Base-by-base conservation (phyloP, 2,797 vertebrate genomes). In the Artibeus lituratus region DNA sequence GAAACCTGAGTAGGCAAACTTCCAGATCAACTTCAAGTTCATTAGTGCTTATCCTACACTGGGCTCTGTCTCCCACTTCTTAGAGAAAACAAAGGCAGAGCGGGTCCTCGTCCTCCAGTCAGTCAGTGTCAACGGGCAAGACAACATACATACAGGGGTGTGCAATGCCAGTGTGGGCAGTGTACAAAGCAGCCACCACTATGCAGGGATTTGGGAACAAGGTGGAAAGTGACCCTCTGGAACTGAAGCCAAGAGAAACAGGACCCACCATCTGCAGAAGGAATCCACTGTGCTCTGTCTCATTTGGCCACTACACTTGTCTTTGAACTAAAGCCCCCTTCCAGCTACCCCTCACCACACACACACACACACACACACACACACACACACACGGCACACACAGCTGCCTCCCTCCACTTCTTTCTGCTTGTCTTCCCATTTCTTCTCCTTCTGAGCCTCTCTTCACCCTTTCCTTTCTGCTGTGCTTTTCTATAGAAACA, bases 401-500 rank as follows among this genome's bases (percentile, higher is more conserved):
- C 18, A 91, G 39, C 53, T 10, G 24, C 55, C 21, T 95, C 90
- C 67, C n/a, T 94, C 76, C 9, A 42, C 39, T 53, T 91, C 91
- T 88, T 92, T 94, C 78, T 1, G 19, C 42, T 55, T 89, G n/a
- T 92, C 84, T 91, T 92, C 91, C 83, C 80, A 57, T 87, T 81
- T 73, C 80, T 94, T 95, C 80, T 96, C 53, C 42, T 91, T 77
- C 86, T 76, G 90, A 65, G 5, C 39, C 70, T 85, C 81, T 91
- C 76, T 91, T 85, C 94, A 78, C 47, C 69, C 78, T 94, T 93
- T 73, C 90, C 72, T 95, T 89, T 81, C 65, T 24, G 10, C 44
- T 94, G 87, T 82, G 95, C 92, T 90, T 97, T 96, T 90, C 81
- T 97, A 92, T 96, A 97, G 97, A 98, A 96, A 57, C 11, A 39